Base-by-base conservation (phyloP, 2,888 invertebrate genomes). In the Punctoribates punctum region DNA sequence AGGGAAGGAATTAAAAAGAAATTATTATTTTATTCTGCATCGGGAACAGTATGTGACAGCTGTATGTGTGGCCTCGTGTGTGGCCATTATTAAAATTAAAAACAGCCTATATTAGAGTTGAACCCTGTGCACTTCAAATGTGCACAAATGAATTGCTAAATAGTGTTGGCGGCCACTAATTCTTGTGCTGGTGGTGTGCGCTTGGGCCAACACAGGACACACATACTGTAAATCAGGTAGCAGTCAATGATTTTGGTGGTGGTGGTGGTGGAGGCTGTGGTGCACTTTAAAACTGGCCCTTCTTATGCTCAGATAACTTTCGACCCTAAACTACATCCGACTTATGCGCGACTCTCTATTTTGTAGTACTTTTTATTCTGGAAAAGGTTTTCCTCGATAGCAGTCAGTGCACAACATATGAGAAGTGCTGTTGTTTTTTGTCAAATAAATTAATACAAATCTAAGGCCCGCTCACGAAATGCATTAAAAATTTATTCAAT, bases 401-500 rank as follows among this genome's bases (percentile, higher is more conserved):
- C 34, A 34, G 34, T 34, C 34, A 34, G 8, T 34, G 34, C 34
- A 34, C 34, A 34, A 34, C 34, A 34, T 8, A 34, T 34, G 34
- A 34, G 34, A 34, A 34, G 34, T 34, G 34, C 34, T 34, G 34
- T 34, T 34, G 34, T 34, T 34, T 34, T 34, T 34, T 34, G 34
- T 34, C 34, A 34, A 34, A 34, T 34, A 5, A 34, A 34, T 34
- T 34, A 34, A 34, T 34, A 5, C 20, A 17, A 54, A 62, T 62
- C 62, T 29, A n/a, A 62, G 29, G 25, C 62, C 62, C 62, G 62
- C 62, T 62, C 62, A 62, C 62, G 62, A 62, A 54, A 27, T 29
- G 62, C 62, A 62, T 62, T 62, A 62, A 27, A 17, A 27, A 8
- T 25, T 27, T 62, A 62, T 62, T 62, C 62, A 62, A 29, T 25